Percentiles rank a stretch among this genome's conserved stretches.
These are phyloP conservation scores for Isoperla grammatica DNA, from an alignment of 2,888 invertebrate genomes.

Conservation along the genomic window DNA sequence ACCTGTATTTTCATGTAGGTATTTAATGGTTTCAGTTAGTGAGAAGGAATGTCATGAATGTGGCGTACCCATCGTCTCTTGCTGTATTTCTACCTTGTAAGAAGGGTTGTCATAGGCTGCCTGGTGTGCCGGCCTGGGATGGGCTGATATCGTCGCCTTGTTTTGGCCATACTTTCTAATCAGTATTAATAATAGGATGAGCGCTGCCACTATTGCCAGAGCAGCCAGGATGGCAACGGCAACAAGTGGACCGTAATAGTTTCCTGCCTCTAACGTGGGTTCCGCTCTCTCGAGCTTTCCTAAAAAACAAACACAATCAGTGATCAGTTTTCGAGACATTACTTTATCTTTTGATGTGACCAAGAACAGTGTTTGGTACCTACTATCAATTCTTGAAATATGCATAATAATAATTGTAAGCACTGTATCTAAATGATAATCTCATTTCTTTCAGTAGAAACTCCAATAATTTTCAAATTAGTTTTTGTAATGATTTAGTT, in stretches of 20 bases:
- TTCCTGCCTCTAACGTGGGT: slow-evolving; percentile 44
- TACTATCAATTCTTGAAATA: too few relatives aligned
- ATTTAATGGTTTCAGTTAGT: not conserved
- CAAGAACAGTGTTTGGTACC: too few relatives aligned
- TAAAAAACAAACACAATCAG: slow-evolving; percentile 31
- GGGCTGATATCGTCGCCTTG: slow-evolving; percentile 71
- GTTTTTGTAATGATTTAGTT: too few relatives aligned
- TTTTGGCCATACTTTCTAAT: slow-evolving; percentile 65
- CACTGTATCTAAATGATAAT: too few relatives aligned
- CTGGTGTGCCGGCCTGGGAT: slow-evolving; percentile 52
- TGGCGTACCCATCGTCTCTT: slow-evolving; percentile 79
- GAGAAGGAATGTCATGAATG: not conserved
- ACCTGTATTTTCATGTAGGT: not conserved
- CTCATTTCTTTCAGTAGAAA: too few relatives aligned
- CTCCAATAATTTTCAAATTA: too few relatives aligned
- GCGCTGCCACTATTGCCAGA: slow-evolving; percentile 73
- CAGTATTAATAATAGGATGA: slow-evolving; percentile 72
- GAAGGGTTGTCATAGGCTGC: slow-evolving; percentile 84
- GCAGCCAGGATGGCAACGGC: slow-evolving; percentile 84
- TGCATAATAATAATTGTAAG: too few relatives aligned
- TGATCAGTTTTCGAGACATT: too few relatives aligned
- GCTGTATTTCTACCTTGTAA: slow-evolving; percentile 89
- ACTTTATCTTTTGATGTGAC: too few relatives aligned
- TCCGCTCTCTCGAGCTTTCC: slow-evolving; percentile 49
- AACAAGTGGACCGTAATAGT: slow-evolving; percentile 84